A percentile compares a stretch with the other conserved stretches of the same genome.
These are phyloP conservation scores for Lindbergichthys nudifrons DNA, from an alignment of 2,797 vertebrate species.

Conservation along the genomic window DNA sequence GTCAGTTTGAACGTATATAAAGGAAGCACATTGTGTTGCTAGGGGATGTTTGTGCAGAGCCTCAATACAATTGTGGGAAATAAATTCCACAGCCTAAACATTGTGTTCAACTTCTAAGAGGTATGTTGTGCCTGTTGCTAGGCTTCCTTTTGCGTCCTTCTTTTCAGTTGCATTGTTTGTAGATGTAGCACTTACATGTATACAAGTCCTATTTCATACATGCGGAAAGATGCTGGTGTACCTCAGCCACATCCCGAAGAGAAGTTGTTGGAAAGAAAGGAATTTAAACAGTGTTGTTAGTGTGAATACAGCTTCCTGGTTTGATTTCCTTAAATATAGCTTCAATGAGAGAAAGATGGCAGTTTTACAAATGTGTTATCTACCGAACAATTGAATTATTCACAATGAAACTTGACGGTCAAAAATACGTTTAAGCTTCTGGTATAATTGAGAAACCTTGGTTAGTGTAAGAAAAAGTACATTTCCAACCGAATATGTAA, in stretches of 20 bases:
- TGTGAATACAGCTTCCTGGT: background rate
- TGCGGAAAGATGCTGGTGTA: background rate
- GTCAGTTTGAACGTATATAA: background rate
- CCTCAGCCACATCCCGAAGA: background rate
- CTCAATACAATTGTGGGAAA: constrained; percentile 7
- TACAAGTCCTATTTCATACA: background rate
- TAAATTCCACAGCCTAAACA: constrained; percentile 25
- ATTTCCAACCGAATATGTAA: background rate
- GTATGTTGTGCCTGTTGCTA: background rate
- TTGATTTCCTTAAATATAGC: background rate
- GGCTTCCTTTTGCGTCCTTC: background rate
- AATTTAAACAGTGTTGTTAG: background rate
- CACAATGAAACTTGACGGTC: too few species aligned
- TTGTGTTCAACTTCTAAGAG: background rate
- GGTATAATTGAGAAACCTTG: too few species aligned
- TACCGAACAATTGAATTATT: too few species aligned
- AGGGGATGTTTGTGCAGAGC: background rate
- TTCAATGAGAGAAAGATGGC: background rate
- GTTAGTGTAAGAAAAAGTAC: too few species aligned
- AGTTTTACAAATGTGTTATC: too few species aligned
- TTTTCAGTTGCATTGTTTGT: background rate
- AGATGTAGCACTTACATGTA: background rate
- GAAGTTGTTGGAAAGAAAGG: background rate
- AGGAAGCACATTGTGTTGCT: background rate
- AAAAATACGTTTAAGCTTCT: too few species aligned